Base-by-base conservation (phyloP, 2,888 invertebrate species). In the Neoitamus cyanurus region DNA sequence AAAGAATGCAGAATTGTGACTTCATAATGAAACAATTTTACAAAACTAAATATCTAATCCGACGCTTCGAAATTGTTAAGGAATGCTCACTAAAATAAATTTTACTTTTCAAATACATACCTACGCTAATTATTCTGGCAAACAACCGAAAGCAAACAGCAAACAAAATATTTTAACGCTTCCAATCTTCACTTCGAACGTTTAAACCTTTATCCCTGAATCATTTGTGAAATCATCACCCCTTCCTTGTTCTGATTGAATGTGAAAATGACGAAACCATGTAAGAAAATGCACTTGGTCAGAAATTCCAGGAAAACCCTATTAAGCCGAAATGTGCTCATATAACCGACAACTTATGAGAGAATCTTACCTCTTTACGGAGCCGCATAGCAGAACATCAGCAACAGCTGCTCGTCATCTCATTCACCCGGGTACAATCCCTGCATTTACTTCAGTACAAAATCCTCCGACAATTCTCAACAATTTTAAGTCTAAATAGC, bases 221-320 rank as follows among this genome's bases (percentile, higher is more conserved):
- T 58, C 58, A 58, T 20, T 58, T 58, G 58, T 58, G 58, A 58
- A 58, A 58, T 58, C 48, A 25, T n/a, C 58, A 58, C 58, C 58
- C 48, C 58, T 20, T 58, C 25, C 58, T 58, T 58, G 25, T 9
- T 58, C 20, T 58, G 9, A 58, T 25, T 58, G 58, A 58, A 58
- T 25, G 20, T 58, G 58, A 20, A 58, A 58, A 58, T 58, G 58
- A 25, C 58, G 58, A 58, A 58, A 58, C 58, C 20, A 58, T 58
- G 58, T 58, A 58, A 58, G 58, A 20, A 58, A 58, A 73, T 73
- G 73, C 73, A 34, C 36, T 73, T 15, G 73, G 34, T 73, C 36
- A 20, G 73, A 73, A 30, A 73, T 73, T 73, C 73, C 73, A 73
- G 36, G 73, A 73, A 73, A 73, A 34, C 73, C 73, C 73, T 36